These are phyloP conservation scores for Mesembrinibis cayennensis DNA, from an alignment of 2,113 vertebrate genomes.

Conservation along the genomic window DNA sequence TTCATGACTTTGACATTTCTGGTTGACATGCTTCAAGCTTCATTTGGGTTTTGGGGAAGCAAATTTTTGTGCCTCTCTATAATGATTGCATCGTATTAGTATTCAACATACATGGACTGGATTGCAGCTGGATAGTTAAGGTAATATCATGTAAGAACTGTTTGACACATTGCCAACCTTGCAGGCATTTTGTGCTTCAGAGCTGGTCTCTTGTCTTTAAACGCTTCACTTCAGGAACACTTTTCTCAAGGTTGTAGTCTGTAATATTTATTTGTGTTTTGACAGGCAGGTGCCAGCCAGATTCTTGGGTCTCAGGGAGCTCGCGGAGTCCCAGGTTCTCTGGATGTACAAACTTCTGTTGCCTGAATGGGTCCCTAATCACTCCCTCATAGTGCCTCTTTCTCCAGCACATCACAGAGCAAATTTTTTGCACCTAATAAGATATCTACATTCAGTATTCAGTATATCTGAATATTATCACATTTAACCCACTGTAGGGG, in stretches of 20 bases:
- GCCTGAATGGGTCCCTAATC: not conserved
- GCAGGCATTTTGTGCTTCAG: not conserved
- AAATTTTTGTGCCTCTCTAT: not conserved
- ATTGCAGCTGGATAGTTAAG: not conserved
- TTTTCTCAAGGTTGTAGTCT: not conserved
- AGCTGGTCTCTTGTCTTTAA: not conserved
- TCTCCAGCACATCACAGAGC: not conserved
- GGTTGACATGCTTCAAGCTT: not conserved
- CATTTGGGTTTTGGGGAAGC: not conserved
- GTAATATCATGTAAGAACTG: not conserved
- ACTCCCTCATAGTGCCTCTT: fast-evolving
- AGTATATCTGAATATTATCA: not conserved
- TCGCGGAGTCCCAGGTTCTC: fast-evolving
- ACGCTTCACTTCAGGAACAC: not conserved
- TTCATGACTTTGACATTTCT: not conserved
- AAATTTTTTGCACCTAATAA: not conserved
- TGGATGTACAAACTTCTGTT: not conserved
- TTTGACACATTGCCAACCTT: not conserved
- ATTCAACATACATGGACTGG: fast-evolving
- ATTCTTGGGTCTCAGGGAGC: not conserved
- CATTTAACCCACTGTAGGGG: not conserved
- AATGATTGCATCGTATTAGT: not conserved
- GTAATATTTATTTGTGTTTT: not conserved
- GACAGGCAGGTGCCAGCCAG: not conserved
- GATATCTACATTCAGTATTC: fast-evolving